Conservation (phyloP, 2,797 vertebrate species). For the Pseudomugil tenellus region DNA sequence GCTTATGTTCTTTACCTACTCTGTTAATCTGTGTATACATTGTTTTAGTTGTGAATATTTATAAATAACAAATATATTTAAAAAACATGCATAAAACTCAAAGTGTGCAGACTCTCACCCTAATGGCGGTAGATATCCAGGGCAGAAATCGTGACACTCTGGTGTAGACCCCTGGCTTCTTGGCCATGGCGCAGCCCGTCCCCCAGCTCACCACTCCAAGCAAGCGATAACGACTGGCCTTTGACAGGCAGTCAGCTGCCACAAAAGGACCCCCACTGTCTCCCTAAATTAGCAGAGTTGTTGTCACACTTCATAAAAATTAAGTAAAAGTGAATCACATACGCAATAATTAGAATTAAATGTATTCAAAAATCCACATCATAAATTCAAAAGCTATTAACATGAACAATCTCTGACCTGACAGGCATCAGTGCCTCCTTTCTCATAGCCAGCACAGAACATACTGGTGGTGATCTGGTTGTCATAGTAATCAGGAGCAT, state of each 20-base stretch:
- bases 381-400: neutral
- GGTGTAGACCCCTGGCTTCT: constrained; percentile 92
- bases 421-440: constrained; percentile 91
- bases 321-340: neutral
- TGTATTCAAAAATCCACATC: neutral
- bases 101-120: constrained; percentile 78
- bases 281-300: constrained; percentile 76
- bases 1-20: too few species aligned
- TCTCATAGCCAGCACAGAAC: constrained; percentile 93
- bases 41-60: too few species aligned
- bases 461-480: constrained; percentile 92
- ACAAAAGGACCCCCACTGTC: constrained; percentile 93
- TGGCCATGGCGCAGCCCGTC: constrained; percentile 89
- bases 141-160: constrained; percentile 89
- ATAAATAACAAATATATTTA: neutral
- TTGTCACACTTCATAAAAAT: neutral
- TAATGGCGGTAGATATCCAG: constrained; percentile 91
- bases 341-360: neutral
- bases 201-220: constrained; percentile 94
- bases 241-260: constrained; percentile 86
- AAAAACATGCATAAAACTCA: neutral
- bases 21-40: too few species aligned
- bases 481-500: constrained; percentile 89
- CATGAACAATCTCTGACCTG: constrained; percentile 79
- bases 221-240: constrained; percentile 86